Conservation (phyloP, 1,140 invertebrate genomes). For the Hestina assimilis region DNA sequence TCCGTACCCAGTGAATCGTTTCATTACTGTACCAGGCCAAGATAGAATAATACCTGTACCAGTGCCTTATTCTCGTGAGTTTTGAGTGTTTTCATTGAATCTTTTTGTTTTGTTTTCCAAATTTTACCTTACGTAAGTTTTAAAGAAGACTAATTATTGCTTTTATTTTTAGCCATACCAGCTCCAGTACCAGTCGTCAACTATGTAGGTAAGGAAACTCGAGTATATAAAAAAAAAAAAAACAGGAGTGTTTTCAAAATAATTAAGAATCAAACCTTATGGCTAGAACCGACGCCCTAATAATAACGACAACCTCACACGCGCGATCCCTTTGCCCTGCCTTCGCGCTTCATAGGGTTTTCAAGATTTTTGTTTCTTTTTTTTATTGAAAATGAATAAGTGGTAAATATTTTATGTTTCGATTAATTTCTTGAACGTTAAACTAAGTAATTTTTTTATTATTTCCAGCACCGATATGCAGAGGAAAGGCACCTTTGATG, state of each 20-base stretch:
- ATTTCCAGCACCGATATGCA: conserved; percentile 45
- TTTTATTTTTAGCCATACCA: neutral
- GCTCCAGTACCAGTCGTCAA: neutral
- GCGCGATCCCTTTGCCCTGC: too few species aligned
- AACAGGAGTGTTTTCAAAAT: too few species aligned
- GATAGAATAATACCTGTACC: conserved; percentile 47
- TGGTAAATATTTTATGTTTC: neutral
- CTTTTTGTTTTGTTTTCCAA: too few species aligned
- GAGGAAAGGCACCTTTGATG: conserved; percentile 36
- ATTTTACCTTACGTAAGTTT: too few species aligned
- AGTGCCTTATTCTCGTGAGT: conserved; percentile 36
- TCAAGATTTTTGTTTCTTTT: neutral
- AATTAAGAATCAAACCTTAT: too few species aligned
- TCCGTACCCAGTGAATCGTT: conserved; percentile 33
- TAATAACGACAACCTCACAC: too few species aligned
- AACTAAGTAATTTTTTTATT: neutral
- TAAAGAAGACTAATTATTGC: too few species aligned
- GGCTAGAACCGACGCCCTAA: too few species aligned
- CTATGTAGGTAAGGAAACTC: neutral
- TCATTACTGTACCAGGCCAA: conserved; percentile 34
- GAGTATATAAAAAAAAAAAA: too few species aligned
- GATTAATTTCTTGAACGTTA: neutral
- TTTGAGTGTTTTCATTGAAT: neutral
- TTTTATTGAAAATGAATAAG: neutral
- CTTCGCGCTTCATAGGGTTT: too few species aligned